phyloP scores from a whole-genome alignment of 2,113 vertebrate genomes.

The Semnornis frantzii region DNA sequence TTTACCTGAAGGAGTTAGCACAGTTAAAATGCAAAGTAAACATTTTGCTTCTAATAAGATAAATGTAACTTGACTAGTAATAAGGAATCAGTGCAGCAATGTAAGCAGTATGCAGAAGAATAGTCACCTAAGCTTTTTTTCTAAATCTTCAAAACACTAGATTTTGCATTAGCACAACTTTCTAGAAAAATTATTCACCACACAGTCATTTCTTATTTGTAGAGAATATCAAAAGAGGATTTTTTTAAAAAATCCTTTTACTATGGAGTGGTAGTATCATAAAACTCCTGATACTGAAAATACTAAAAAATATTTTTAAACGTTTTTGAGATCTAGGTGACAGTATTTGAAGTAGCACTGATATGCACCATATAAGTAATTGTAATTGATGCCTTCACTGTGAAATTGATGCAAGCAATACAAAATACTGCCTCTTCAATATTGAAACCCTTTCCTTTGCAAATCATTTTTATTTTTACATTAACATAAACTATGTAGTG shows the following conservation, averaged over 20 bases:
- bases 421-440: slow-evolving; percentile 64
- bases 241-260: not conserved
- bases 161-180: not conserved
- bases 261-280: not conserved
- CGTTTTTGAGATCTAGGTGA: not conserved
- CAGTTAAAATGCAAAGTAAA: not conserved
- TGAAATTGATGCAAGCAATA: slow-evolving; percentile 67
- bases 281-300: not conserved
- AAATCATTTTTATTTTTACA: slow-evolving; percentile 76
- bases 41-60: not conserved
- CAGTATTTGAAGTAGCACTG: slow-evolving; percentile 22
- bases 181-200: not conserved
- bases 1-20: not conserved
- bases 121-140: not conserved
- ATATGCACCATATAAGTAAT: not conserved
- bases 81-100: not conserved
- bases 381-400: slow-evolving; percentile 3
- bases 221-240: not conserved
- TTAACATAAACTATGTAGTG: slow-evolving; percentile 52
- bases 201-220: not conserved
- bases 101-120: not conserved
- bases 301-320: not conserved
- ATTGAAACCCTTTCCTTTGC: slow-evolving; percentile 55
- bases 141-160: not conserved
- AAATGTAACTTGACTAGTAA: not conserved